Conservation (phyloP, 2,888 invertebrate species). For the Gnatocerus cornutus region DNA sequence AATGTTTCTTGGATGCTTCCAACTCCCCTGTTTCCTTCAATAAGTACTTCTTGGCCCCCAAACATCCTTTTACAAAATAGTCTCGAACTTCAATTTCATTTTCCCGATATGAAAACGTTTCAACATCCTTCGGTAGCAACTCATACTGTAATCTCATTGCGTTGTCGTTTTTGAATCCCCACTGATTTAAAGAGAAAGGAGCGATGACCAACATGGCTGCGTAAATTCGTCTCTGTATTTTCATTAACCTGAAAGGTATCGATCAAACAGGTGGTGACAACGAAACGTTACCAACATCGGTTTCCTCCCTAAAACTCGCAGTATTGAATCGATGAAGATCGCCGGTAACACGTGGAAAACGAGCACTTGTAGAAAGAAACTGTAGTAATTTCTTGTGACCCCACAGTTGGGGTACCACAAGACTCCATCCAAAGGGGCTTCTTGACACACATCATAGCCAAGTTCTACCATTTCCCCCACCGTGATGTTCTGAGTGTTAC, state of each 20-base stretch:
- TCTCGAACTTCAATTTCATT: slow-evolving; percentile 71
- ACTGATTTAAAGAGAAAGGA: slow-evolving; percentile 84
- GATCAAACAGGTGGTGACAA: neutral
- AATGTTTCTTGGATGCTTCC: neutral
- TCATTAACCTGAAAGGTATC: slow-evolving; percentile 79
- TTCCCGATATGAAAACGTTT: slow-evolving; percentile 55
- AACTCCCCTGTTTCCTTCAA: neutral
- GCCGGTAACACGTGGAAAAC: slow-evolving; percentile 88
- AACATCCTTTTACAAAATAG: slow-evolving; percentile 73
- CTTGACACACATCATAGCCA: slow-evolving; percentile 72
- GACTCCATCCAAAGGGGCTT: slow-evolving; percentile 80
- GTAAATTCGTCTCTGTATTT: slow-evolving; percentile 87
- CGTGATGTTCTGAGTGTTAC: slow-evolving; percentile 79
- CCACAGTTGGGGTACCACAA: slow-evolving; percentile 79
- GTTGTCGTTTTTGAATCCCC: slow-evolving; percentile 83
- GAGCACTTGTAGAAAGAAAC: slow-evolving; percentile 80
- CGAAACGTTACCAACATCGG: slow-evolving; percentile 75
- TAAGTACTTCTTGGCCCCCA: slow-evolving; percentile 69
- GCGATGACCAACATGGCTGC: slow-evolving; percentile 81
- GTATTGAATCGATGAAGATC: slow-evolving; percentile 79
- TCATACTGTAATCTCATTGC: slow-evolving; percentile 72
- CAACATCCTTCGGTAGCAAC: slow-evolving; percentile 72
- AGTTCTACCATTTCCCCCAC: slow-evolving; percentile 76
- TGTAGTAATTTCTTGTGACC: slow-evolving; percentile 74
- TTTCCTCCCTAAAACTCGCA: slow-evolving; percentile 79